These are phyloP conservation scores for Galerucella nymphaeae DNA, from an alignment of 2,888 invertebrate genomes.

Conservation along the genomic window DNA sequence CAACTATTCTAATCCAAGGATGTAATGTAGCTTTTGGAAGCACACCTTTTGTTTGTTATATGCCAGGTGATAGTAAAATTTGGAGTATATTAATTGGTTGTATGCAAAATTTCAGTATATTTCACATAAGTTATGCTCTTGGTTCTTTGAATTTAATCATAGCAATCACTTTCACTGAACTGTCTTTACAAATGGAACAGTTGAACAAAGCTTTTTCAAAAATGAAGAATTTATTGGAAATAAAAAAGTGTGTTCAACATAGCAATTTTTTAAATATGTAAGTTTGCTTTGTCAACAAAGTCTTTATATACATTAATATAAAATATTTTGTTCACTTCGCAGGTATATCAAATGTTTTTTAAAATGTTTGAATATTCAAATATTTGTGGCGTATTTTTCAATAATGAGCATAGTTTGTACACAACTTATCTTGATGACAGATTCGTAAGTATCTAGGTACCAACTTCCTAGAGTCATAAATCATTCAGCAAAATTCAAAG, in stretches of 20 bases:
- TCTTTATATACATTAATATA: too few relatives aligned
- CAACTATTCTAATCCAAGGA: not conserved
- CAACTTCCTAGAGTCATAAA: not conserved
- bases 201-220: not conserved
- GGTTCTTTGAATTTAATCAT: not conserved
- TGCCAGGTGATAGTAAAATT: not conserved
- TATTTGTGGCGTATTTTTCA: not conserved
- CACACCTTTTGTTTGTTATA: not conserved
- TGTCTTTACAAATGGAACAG: constrained; percentile 1
- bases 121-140: not conserved
- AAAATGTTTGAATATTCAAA: not conserved
- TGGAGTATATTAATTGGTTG: not conserved
- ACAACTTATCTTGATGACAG: constrained; percentile 4
- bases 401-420: constrained; percentile 4
- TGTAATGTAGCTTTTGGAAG: not conserved
- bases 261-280: not conserved
- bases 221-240: not conserved
- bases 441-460: not conserved
- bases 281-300: too few relatives aligned
- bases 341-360: not conserved
- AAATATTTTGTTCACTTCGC: not conserved
- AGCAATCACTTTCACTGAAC: not conserved
- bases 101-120: not conserved
- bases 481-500: not conserved
- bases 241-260: not conserved